Percentiles rank a stretch among this genome's conserved stretches.
phyloP scores from a whole-genome alignment of 2,797 vertebrate species.

The Loriculus beryllinus region DNA sequence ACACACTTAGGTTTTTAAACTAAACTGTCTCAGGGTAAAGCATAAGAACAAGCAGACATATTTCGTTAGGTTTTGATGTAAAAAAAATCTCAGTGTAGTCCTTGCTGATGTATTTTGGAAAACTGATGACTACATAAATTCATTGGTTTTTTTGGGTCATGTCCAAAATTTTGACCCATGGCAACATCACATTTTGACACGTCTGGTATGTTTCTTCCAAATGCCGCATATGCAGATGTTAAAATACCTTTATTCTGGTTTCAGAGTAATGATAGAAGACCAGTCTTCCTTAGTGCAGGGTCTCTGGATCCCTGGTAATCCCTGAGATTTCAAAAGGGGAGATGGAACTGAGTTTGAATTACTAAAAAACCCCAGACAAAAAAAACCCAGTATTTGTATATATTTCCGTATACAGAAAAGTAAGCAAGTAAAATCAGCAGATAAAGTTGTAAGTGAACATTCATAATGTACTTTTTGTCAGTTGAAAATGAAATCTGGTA shows the following conservation, averaged over 20 bases:
- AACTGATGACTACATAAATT: not conserved
- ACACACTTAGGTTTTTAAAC: not conserved
- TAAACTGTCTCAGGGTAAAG: not conserved
- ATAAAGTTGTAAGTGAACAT: not conserved
- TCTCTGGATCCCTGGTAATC: not conserved
- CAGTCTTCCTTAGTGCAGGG: not conserved
- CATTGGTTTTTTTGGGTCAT: not conserved
- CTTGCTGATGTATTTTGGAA: not conserved
- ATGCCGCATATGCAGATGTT: not conserved
- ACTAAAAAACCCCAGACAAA: not conserved
- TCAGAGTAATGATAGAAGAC: not conserved
- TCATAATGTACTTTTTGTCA: not conserved
- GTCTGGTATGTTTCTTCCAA: not conserved
- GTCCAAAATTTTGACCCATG: not conserved
- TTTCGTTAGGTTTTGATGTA: not conserved
- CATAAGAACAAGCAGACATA: fast-evolving
- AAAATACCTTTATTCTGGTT: not conserved
- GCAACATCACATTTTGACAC: not conserved
- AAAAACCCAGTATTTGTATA: not conserved
- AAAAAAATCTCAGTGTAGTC: not conserved
- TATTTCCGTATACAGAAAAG: not conserved
- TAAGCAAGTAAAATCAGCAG: not conserved
- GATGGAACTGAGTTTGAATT: not conserved
- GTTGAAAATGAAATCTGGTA: not conserved
- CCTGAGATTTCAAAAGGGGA: not conserved